These are phyloP conservation scores for Luehdorfia chinensis DNA, from an alignment of 1,140 invertebrate species.

Conservation along the genomic window DNA sequence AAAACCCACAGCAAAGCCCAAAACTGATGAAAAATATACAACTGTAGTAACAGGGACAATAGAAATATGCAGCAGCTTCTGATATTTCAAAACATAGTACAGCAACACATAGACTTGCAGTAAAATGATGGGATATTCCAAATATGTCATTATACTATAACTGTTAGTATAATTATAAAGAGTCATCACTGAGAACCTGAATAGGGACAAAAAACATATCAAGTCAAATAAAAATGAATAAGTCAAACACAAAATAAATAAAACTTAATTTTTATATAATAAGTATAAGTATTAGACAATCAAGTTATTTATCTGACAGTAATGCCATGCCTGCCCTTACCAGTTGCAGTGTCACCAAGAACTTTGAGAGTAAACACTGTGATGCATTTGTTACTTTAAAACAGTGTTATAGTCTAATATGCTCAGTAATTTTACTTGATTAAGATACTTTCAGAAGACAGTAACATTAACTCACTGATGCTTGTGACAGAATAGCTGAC, in stretches of 20 bases:
- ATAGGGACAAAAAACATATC: slow-evolving; percentile 29
- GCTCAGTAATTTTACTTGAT: no score
- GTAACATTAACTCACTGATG: no score
- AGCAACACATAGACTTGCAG: slow-evolving; percentile 83
- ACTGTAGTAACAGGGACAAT: slow-evolving; percentile 47
- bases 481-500: no score
- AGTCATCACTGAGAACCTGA: slow-evolving; percentile 83
- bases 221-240: background rate
- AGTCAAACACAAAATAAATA: background rate
- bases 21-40: slow-evolving; percentile 73
- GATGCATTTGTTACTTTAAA: no score
- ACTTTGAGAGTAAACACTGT: no score
- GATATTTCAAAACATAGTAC: slow-evolving; percentile 81
- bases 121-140: slow-evolving; percentile 86
- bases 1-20: slow-evolving; percentile 72
- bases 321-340: no score
- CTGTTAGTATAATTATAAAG: slow-evolving; percentile 84
- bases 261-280: slow-evolving; percentile 6
- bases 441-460: no score
- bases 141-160: slow-evolving; percentile 82
- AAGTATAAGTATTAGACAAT: no score
- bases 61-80: slow-evolving; percentile 65
- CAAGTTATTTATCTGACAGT: no score
- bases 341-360: no score
- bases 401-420: no score